phyloP scores from a whole-genome alignment of 2,113 vertebrate species.

The Steatornis caripensis region DNA sequence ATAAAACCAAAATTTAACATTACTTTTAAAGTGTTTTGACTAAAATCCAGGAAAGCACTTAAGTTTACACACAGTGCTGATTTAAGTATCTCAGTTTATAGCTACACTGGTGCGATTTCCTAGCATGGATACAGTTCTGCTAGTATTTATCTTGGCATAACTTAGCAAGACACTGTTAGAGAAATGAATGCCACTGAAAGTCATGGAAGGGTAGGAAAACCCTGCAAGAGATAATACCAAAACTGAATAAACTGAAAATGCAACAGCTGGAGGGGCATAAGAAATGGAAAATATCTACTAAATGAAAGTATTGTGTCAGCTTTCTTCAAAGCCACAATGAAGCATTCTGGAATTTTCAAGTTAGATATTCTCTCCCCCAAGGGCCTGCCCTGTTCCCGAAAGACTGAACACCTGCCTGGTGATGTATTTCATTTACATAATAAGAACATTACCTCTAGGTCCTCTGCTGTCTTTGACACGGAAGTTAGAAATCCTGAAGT shows the following conservation, averaged over 20 bases:
- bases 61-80: conserved; percentile 8
- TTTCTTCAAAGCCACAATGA: not conserved
- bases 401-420: not conserved
- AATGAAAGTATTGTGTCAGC: not conserved
- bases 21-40: conserved; percentile 41
- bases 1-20: not conserved
- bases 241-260: not conserved
- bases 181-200: not conserved
- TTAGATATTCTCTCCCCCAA: not conserved
- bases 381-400: not conserved
- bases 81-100: conserved; percentile 54
- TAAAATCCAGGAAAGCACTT: conserved; percentile 50
- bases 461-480: not conserved
- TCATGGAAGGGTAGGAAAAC: not conserved
- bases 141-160: conserved; percentile 32
- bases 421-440: not conserved
- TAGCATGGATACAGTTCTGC: not conserved
- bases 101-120: conserved; percentile 31
- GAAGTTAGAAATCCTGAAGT: not conserved
- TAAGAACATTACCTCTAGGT: not conserved
- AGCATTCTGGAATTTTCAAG: not conserved
- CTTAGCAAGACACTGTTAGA: not conserved
- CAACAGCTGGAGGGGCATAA: not conserved
- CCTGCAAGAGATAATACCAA: not conserved
- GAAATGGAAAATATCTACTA: not conserved